Base-by-base conservation (phyloP, 2,888 invertebrate species). In the Strigamia maritima region DNA sequence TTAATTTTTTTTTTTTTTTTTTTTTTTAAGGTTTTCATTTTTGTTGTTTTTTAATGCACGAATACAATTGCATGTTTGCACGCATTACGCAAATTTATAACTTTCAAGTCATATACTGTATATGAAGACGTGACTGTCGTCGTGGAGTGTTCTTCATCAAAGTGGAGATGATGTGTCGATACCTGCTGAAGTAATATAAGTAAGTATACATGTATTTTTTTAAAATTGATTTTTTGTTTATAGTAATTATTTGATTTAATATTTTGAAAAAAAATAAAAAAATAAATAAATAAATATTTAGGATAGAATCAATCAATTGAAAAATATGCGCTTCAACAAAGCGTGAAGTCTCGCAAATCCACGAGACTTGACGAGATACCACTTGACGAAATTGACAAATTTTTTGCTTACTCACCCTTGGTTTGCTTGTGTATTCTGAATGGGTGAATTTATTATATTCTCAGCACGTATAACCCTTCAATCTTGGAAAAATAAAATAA, bases 261-360 rank as follows among this genome's bases (percentile, higher is more conserved):
- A 16, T 49, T 49, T 49, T 2, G 49, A 49, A 49, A 3, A 14
- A 14, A 24, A 12, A 19, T 10, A 24, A 65, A 14, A 4, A 26
- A 70, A 70, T 28, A 70, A 28, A n/a, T n/a, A n/a, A n/a, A n/a
- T n/a, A n/a, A 19, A 54, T 44, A 0, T 44, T 44, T 44, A n/a
- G n/a, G 19, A 54, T 54, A 6, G 54, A 54, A 70, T 70, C 70
- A 70, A 70, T 70, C 70, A 28, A 28, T 26, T 12, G 70, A 28
- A 70, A 70, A 70, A 26, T 4, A 26, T 70, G 28, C 28, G 70
- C 70, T 70, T 70, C 70, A 70, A 70, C 28, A 70, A 70, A 70
- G 70, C 70, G 70, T 70, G 70, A 70, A 70, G 70, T 70, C 70
- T 70, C 70, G 70, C 24, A 70, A 70, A 70, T 70, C 70, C 70